A percentile compares a stretch with the other conserved stretches of the same genome.
phyloP scores from a whole-genome alignment of 2,888 invertebrate species.

The Microplitis manilae region DNA sequence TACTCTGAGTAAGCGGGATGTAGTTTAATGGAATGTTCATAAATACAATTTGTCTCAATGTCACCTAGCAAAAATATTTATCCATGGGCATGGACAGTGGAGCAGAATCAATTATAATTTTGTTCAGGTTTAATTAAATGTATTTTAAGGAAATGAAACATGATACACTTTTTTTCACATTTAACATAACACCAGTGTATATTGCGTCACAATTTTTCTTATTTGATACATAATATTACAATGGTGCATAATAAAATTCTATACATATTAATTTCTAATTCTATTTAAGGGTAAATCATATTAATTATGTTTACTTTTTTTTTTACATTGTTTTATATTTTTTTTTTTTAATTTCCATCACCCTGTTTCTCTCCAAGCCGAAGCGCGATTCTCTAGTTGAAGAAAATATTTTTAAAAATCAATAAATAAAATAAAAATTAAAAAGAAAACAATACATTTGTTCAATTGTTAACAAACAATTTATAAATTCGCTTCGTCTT shows the following conservation, averaged over 20 bases:
- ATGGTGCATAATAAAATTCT: conserved; percentile 72
- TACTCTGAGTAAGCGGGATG: no score
- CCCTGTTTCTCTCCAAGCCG: conserved; percentile 61
- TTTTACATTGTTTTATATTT: conserved; percentile 44
- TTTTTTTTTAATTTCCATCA: conserved; percentile 60
- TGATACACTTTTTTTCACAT: conserved; percentile 65
- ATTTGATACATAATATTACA: conserved; percentile 70
- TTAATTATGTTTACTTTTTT: conserved; percentile 54
- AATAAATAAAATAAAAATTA: conserved; percentile 23
- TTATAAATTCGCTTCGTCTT: conserved; percentile 53
- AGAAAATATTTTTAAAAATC: conserved; percentile 3
- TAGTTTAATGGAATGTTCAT: no score
- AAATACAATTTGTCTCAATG: no score
- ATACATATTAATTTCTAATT: conserved; percentile 67
- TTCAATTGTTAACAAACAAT: conserved; percentile 3
- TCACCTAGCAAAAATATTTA: no score
- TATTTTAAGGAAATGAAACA: conserved; percentile 42
- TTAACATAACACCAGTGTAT: conserved; percentile 72
- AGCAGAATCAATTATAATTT: background rate
- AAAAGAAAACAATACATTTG: background rate
- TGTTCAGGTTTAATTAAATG: background rate
- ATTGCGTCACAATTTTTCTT: conserved; percentile 67
- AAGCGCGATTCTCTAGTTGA: conserved; percentile 45
- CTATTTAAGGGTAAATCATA: conserved; percentile 69
- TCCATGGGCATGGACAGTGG: no score